Evolutionary conservation across 2,888 invertebrate species (phyloP), one percentile per base, ranked within the genome.

Genomic region (Eustalomyia histrio): DNA sequence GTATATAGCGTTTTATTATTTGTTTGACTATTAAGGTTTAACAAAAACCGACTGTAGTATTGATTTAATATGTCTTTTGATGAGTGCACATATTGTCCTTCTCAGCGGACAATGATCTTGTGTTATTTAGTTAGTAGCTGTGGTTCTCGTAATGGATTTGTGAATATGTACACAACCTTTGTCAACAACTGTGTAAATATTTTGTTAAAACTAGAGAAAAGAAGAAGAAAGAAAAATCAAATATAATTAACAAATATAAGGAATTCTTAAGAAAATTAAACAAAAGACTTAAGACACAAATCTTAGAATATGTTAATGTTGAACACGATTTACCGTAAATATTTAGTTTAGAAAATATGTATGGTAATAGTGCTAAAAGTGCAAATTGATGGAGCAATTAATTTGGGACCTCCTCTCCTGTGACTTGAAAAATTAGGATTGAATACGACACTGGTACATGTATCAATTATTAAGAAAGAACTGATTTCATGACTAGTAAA

Each of bases 181-280:
- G 76, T 76, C 80, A 80, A 73, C 68, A 76, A 68, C 65, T 80
- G 65, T 65, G 80, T 73, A 80, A 80, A 80, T 61, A 76, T 53
- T 21, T 52, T 57, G 58, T 29, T 7, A 7, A 29, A 64, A 76
- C 73, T 68, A 17, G 35, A 33, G 12, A 33, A 14, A 55, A 67
- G 43, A 35, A 67, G 43, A 35, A 18, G 55, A 69, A 63, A 55
- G 55, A n/a, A 18, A 43, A 73, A 73, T 76, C 35, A 73, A 69
- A 76, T 76, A 61, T 33, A 14, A 47, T 47, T 55, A 8, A 60
- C 65, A 55, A 53, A 63, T 69, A 60, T n/a, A 12, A 63, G 10
- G 67, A 68, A 64, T 58, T 74, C 24, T 52, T 53, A 47, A n/a
- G 43, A 47, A 47, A 47, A 47, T 47, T 47, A n/a, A 65, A 52